A percentile compares a stretch with the other conserved stretches of the same genome.
phyloP scores from a whole-genome alignment of 1,140 invertebrate genomes.

The Hylaeus volcanicus region DNA sequence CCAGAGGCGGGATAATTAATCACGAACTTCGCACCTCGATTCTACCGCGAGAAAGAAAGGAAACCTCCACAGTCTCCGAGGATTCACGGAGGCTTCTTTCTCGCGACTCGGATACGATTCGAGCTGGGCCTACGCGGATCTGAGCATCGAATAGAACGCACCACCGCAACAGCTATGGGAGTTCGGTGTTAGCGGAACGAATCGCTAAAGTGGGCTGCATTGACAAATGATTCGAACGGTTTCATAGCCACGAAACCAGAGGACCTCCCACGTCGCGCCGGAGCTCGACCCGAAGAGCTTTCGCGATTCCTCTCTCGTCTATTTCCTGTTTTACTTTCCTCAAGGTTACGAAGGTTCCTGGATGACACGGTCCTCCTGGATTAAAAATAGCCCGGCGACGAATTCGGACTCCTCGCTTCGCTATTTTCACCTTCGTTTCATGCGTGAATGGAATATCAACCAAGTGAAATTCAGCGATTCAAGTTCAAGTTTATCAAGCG shows the following conservation, averaged over 20 bases:
- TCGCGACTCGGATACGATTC: neutral
- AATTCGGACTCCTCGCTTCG: neutral
- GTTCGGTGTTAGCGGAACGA: constrained; percentile 70
- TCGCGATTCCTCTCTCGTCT: constrained; percentile 21
- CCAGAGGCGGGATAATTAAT: constrained; percentile 68
- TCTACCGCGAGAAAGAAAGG: constrained; percentile 42
- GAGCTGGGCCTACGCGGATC: neutral
- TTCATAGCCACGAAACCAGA: constrained; percentile 55
- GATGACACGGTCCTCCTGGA: constrained; percentile 40
- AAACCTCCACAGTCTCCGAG: neutral
- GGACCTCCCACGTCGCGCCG: constrained; percentile 74
- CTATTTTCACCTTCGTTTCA: neutral
- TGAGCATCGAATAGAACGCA: constrained; percentile 44
- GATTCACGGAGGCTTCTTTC: constrained; percentile 13
- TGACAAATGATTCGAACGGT: constrained; percentile 77
- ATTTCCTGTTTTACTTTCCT: constrained; percentile 38
- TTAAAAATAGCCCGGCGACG: constrained; percentile 42
- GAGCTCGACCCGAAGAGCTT: constrained; percentile 7
- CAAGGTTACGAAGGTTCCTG: constrained; percentile 46
- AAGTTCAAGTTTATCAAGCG: too few species aligned
- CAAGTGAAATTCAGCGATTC: too few species aligned
- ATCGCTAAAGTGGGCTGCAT: constrained; percentile 75
- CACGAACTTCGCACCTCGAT: constrained; percentile 71
- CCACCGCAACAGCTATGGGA: constrained; percentile 33
- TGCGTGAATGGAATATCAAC: neutral